A percentile compares a stretch with the other conserved stretches of the same genome.
Evolutionary conservation across 2,113 vertebrate genomes (phyloP).

Genomic region (Colistium nudipinnis): DNA sequence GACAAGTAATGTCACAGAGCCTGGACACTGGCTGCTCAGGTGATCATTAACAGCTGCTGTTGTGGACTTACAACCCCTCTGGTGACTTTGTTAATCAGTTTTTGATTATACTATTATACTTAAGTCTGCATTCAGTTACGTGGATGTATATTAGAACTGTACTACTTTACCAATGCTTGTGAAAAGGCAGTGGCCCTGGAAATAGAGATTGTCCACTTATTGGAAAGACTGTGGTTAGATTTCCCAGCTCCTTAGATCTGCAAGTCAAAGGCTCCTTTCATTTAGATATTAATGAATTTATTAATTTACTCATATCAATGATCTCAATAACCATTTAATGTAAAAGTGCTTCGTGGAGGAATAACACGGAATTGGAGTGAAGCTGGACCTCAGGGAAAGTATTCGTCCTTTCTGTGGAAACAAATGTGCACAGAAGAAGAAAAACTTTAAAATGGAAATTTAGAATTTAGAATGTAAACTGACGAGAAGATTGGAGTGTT

Average conservation of each 20-base stretch:
- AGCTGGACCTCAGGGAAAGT: background rate
- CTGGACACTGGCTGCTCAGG: background rate
- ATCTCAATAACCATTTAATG: background rate
- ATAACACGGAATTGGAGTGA: background rate
- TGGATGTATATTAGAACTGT: too few species aligned
- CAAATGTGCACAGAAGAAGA: too few species aligned
- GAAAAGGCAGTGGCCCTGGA: too few species aligned
- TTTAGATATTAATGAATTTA: background rate
- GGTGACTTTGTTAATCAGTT: conserved; percentile 1
- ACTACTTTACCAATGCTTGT: too few species aligned
- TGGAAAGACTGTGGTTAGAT: too few species aligned
- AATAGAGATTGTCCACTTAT: too few species aligned
- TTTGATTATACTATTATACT: too few species aligned
- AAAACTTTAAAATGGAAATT: too few species aligned
- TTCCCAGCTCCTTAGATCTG: too few species aligned
- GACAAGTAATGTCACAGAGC: background rate
- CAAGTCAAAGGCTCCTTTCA: background rate
- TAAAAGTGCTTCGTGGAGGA: background rate
- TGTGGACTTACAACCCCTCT: background rate
- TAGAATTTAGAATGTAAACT: background rate
- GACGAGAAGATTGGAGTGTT: background rate
- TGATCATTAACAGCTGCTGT: background rate
- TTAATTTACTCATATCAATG: background rate
- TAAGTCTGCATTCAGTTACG: too few species aligned
- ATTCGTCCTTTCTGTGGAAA: background rate